These are phyloP conservation scores for Eulimnadia texana DNA, from an alignment of 1,140 invertebrate genomes.

Conservation along the genomic window DNA sequence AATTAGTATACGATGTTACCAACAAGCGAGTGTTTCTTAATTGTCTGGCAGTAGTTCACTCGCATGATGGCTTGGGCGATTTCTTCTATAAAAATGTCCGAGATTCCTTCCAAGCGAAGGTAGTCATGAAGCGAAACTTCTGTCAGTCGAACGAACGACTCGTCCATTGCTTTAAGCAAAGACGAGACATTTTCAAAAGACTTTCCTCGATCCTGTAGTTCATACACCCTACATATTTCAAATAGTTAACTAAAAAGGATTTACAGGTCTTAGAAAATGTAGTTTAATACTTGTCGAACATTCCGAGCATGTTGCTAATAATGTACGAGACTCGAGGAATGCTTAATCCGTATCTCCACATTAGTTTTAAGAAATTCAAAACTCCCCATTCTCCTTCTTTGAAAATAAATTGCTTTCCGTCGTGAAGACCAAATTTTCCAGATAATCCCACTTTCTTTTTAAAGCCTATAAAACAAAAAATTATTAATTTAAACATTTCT, in stretches of 20 bases:
- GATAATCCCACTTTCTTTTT: constrained; percentile 20
- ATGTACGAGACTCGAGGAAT: constrained; percentile 32
- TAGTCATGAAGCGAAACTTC: constrained; percentile 29
- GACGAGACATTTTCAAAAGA: constrained; percentile 36
- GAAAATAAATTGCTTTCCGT: constrained; percentile 38
- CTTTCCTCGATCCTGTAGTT: constrained; percentile 35
- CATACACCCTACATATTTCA: constrained; percentile 38
- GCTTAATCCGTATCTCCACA: constrained; percentile 42
- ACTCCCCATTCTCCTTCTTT: constrained; percentile 33
- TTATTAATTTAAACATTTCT: neutral
- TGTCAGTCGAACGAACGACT: constrained; percentile 34
- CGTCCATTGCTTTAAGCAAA: constrained; percentile 37
- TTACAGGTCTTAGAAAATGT: no score
- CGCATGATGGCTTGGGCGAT: constrained; percentile 37
- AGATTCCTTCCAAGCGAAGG: constrained; percentile 32
- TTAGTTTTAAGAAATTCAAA: constrained; percentile 32
- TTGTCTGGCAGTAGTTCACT: constrained; percentile 48
- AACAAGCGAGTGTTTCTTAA: constrained; percentile 42
- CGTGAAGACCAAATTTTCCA: constrained; percentile 33
- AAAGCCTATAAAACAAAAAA: constrained; percentile 25
- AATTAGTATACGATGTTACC: constrained; percentile 29
- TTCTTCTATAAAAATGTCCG: constrained; percentile 38
- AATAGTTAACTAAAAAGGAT: neutral
- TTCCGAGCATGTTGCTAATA: constrained; percentile 26
- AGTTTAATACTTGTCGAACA: no score